Evolutionary conservation across 2,888 invertebrate species (phyloP), one percentile per base, ranked within the genome.

Genomic region (Andrena chrysosceles): DNA sequence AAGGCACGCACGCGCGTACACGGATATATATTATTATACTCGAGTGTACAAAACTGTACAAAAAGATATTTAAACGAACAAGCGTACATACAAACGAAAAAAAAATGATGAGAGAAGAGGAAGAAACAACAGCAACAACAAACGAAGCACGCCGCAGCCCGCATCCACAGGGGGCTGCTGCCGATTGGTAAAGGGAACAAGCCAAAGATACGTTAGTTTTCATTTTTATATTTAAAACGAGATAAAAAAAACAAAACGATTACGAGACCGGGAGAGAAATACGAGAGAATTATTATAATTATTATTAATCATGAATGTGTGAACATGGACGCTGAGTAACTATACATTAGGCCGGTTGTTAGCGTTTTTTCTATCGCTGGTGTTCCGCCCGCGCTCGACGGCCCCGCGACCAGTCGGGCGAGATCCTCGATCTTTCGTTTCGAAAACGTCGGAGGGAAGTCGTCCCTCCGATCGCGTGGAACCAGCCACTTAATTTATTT

Each of bases 131-230:
- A 94, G 94, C 94, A 94, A 81, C 81, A 83, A 77, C 91, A 89
- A 89, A 89, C 87, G 90, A 90, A 90, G 90, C 89, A 91, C 90
- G 91, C 91, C 86, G 92, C 92, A 91, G 92, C 91, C 84, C 74
- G 83, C 35, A 52, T 26, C 54, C 54, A 67, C 60, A 54, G 59
- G 66, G 80, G 80, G 92, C 92, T 92, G 92, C 91, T 89, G 93
- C 90, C 91, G 96, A 96, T 96, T 96, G 96, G 96, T 96, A 96
- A 96, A 96, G 97, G 96, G 96, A 97, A 96, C 96, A 97, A 96
- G 96, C 96, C 97, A 97, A 97, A 97, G 96, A 96, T 96, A 96
- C 96, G 96, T 96, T 96, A 95, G 96, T 95, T 95, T 95, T 94
- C 95, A 95, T 95, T 95, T 95, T 94, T 94, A 95, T 95, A 93